Evolutionary conservation across 2,113 vertebrate species (phyloP).

Genomic region (Glaucomys volans): DNA sequence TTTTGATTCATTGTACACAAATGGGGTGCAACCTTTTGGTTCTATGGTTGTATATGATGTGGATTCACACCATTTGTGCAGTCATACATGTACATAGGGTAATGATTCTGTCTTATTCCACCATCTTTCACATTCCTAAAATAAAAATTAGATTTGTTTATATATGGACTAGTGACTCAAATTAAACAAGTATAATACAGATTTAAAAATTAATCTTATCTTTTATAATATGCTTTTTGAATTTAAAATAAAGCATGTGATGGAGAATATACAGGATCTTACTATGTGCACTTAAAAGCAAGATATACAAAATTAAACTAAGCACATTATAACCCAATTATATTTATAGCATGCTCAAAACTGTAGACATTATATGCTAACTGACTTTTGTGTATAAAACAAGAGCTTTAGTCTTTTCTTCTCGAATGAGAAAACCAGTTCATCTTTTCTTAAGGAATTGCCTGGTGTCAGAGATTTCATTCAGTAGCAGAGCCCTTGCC

Average conservation of each 20-base stretch:
- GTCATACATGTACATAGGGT: no score
- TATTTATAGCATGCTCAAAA: not conserved
- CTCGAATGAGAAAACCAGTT: constrained; percentile 33
- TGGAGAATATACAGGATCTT: not conserved
- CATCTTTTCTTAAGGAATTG: not conserved
- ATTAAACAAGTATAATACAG: not conserved
- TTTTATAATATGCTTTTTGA: not conserved
- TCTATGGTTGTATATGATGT: no score
- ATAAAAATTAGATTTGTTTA: constrained; percentile 1
- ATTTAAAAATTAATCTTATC: not conserved
- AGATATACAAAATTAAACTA: constrained; percentile 1
- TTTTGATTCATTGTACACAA: no score
- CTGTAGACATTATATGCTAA: not conserved
- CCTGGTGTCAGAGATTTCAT: no score
- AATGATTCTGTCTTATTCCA: no score
- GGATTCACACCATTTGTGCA: no score
- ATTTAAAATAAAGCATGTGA: not conserved
- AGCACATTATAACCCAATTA: not conserved
- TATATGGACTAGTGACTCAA: not conserved
- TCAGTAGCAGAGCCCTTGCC: no score
- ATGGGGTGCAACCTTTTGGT: no score
- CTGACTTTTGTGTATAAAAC: not conserved
- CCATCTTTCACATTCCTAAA: not conserved
- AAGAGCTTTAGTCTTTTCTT: constrained; percentile 1
- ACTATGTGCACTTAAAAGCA: not conserved